These are phyloP conservation scores for Dioctria linearis DNA, from an alignment of 2,888 invertebrate genomes.

Conservation along the genomic window DNA sequence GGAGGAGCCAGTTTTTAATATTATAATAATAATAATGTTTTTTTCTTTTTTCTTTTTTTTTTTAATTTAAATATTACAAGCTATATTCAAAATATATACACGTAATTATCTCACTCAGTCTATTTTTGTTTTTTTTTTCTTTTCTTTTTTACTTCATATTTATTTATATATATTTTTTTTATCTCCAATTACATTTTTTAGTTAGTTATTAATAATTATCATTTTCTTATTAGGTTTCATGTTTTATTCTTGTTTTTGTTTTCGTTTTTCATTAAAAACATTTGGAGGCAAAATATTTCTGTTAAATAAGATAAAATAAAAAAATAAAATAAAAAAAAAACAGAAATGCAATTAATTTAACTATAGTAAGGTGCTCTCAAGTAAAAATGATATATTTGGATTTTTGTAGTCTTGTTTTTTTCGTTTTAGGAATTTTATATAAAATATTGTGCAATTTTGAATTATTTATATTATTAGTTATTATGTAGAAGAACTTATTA, in stretches of 20 bases:
- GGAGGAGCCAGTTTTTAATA: not conserved
- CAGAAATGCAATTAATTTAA: conserved; percentile 28
- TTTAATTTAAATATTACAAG: conserved; percentile 16
- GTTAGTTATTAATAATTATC: not conserved
- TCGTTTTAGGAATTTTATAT: not conserved
- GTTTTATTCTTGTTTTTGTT: not conserved
- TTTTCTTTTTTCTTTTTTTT: too few relatives aligned
- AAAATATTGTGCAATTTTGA: conserved; percentile 1
- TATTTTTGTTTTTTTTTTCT: conserved; percentile 27
- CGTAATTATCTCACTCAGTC: conserved; percentile 51
- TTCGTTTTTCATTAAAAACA: conserved; percentile 18
- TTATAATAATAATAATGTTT: not conserved
- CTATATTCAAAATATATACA: conserved; percentile 38
- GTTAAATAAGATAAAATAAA: conserved; percentile 23
- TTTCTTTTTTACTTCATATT: conserved; percentile 3
- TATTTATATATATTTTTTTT: conserved; percentile 14
- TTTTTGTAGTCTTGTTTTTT: not conserved
- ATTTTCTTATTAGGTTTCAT: conserved; percentile 30
- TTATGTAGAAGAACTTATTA: too few relatives aligned
- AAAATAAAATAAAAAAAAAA: too few relatives aligned
- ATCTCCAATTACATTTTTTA: not conserved
- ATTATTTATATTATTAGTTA: too few relatives aligned
- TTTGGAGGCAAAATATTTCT: conserved; percentile 42
- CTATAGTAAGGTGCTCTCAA: conserved; percentile 35
- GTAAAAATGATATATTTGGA: conserved; percentile 23